phyloP scores from a whole-genome alignment of 2,888 invertebrate genomes.

The Pristionchus entomophagus region DNA sequence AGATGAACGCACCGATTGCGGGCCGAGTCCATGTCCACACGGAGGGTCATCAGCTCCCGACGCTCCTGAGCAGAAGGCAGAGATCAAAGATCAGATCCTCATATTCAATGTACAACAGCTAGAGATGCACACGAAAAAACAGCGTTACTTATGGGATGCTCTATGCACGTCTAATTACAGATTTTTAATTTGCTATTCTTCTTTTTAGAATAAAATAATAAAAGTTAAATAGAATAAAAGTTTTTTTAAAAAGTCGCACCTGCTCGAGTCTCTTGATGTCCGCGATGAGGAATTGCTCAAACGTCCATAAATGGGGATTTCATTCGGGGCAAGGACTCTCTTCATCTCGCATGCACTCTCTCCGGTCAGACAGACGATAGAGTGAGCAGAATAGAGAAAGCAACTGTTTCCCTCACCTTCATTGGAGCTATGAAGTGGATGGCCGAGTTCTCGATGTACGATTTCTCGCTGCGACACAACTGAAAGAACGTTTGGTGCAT shows the following conservation, averaged over 20 bases:
- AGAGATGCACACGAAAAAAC: too few relatives aligned
- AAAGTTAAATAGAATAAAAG: too few relatives aligned
- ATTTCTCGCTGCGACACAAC: conserved; percentile 46
- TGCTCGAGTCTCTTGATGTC: conserved; percentile 45
- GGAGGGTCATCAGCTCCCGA: conserved; percentile 35
- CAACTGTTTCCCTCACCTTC: conserved; percentile 5
- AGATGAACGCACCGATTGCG: conserved; percentile 26
- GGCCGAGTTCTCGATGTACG: conserved; percentile 40
- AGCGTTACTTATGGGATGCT: too few relatives aligned
- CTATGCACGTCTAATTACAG: too few relatives aligned
- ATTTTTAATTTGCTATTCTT: too few relatives aligned
- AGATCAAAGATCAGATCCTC: conserved; percentile 23
- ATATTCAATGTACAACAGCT: too few relatives aligned
- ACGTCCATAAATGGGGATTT: conserved; percentile 40
- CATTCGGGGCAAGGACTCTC: too few relatives aligned
- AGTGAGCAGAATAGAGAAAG: too few relatives aligned
- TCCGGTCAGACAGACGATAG: too few relatives aligned
- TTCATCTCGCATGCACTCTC: too few relatives aligned
- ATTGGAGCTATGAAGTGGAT: conserved; percentile 46
- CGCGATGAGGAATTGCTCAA: conserved; percentile 48
- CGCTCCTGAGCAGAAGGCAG: conserved; percentile 44
- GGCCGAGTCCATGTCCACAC: conserved; percentile 44
- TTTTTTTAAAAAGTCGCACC: background rate
- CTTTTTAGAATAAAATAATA: too few relatives aligned
- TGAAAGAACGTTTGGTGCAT: too few relatives aligned